Evolutionary conservation across 2,888 invertebrate species (phyloP), one percentile per base, ranked within the genome.

Genomic region (Troglohyphantes excavatus): DNA sequence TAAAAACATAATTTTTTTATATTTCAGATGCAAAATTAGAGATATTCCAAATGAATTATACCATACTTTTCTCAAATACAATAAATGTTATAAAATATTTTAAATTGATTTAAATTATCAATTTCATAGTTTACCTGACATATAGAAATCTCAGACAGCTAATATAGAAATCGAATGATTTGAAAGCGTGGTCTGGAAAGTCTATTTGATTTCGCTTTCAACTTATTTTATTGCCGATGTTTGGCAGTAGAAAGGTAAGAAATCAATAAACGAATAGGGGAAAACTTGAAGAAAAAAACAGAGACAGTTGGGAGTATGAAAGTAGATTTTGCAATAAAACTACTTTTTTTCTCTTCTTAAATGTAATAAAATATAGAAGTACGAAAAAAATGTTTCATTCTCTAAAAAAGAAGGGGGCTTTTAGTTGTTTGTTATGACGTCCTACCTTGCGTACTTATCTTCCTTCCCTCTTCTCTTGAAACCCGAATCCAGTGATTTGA

Each of bases 281-380:
- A n/a, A 17, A 53, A n/a, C 9, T 17, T 13, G 13, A 17, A 46
- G 2, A 46, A 46, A 46, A 46, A 33, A 33, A 9, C 33, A 76
- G 61, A 65, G 23, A 59, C 33, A 39, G n/a, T 21, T 63, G 3
- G 27, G 39, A 65, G 59, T 53, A 75, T 67, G 59, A 68, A 84
- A 84, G 84, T 84, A 67, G 75, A 84, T 84, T 84, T 84, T 33
- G 84, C 75, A 67, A 84, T 84, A 84, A 84, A 84, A 84, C 46
- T 84, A 67, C 75, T 68, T 53, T 39, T 43, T 75, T 70, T 84
- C 75, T n/a, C n/a, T n/a, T n/a, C n/a, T n/a, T 46, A 84, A 84
- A 84, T 75, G 75, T 84, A 84, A 84, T 65, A 68, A 84, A 75
- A 84, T 84, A 76, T 75, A 84, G 65, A 67, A 65, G 29, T 78